phyloP scores from a whole-genome alignment of 2,797 vertebrate species.

The Semotilus atromaculatus region DNA sequence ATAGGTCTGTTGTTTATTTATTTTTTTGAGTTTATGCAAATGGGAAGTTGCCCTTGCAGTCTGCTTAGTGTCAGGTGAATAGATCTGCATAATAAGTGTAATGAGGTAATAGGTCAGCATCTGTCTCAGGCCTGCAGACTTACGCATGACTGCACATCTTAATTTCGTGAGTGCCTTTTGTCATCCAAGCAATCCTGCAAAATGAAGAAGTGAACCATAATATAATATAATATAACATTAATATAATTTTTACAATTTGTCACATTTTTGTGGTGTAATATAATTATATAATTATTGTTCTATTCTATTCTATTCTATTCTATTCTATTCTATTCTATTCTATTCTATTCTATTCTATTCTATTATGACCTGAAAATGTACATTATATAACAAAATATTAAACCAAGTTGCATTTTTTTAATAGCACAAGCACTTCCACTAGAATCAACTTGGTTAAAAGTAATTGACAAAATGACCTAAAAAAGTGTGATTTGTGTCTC shows the following conservation, averaged over 20 bases:
- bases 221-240: not conserved
- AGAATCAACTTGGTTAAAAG: not conserved
- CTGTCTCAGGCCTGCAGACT: constrained; percentile 33
- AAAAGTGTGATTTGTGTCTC: not conserved
- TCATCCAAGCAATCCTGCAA: constrained; percentile 4
- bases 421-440: not conserved
- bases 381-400: not conserved
- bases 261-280: not conserved
- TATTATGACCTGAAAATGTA: not conserved
- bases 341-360: no score
- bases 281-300: not conserved
- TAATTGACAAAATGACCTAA: not conserved
- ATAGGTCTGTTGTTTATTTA: constrained; percentile 20
- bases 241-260: not conserved
- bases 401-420: not conserved
- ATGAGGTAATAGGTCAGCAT: constrained; percentile 59
- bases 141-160: constrained; percentile 38
- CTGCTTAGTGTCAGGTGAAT: constrained; percentile 54
- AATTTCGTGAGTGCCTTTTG: constrained; percentile 41
- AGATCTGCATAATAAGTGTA: constrained; percentile 58
- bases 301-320: no score
- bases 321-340: no score
- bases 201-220: not conserved
- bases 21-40: constrained; percentile 36
- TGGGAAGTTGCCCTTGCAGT: constrained; percentile 25